Evolutionary conservation across 2,113 vertebrate species (phyloP), one percentile per base, ranked within the genome.

Genomic region (Xenopus borealis): DNA sequence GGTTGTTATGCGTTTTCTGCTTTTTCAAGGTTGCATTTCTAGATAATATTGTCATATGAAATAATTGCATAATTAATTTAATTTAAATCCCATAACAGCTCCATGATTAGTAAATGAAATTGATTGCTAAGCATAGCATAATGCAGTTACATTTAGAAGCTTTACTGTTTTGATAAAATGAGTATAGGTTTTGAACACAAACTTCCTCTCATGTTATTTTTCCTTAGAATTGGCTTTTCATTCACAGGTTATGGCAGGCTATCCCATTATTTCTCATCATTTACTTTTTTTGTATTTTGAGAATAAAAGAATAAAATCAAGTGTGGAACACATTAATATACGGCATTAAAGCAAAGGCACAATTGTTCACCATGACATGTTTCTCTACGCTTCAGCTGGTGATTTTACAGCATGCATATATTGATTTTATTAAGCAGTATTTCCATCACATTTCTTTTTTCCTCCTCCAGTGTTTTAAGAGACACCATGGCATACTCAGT

Each of bases 391-490:
- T 76, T 69, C 66, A 69, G 72, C 72, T 69, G 58, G 53, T 69
- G 73, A 63, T 69, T 76, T 76, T 76, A 76, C 65, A 69, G 66
- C 66, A 17, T 69, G 66, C 73, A 76, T 76, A 76, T 76, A 76
- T 76, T 76, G 73, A 63, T 69, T 76, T 77, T 70, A 70, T 69
- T 77, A 77, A 68, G 74, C 59, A 45, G 61, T 77, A 77, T 77
- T 77, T 77, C 67, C 67, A 63, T 70, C 67, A 46, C 50, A 57
- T 63, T 64, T n/a, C 62, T 69, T 63, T 40, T 27, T 64, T 67
- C 17, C 20, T 62, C 20, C 61, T 70, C 23, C 58, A 23, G 47
- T 13, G 61, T 53, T 55, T 55, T 62, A 70, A 52, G 57, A 30
- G 57, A 64, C 44, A 27, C 59, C 27, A 20, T 46, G 30, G 30